Evolutionary conservation across 2,113 vertebrate genomes (phyloP).

Genomic region (Cygnus atratus): DNA sequence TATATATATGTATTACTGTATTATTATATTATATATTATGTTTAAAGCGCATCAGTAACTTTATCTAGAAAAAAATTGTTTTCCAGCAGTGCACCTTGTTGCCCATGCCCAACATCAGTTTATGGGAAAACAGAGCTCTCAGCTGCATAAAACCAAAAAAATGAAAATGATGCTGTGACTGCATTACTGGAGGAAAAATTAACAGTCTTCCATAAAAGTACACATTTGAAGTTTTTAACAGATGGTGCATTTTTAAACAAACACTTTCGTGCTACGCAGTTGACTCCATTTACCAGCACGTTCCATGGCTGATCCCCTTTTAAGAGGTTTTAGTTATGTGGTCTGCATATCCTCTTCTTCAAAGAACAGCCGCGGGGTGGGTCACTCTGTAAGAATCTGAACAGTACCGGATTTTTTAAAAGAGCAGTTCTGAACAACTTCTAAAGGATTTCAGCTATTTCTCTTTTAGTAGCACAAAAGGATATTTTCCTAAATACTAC

Average conservation of each 20-base stretch:
- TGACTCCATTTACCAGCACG: background rate
- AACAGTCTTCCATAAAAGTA: background rate
- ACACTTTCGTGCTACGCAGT: background rate
- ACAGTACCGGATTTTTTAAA: background rate
- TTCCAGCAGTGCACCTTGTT: background rate
- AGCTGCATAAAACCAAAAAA: background rate
- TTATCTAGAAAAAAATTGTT: background rate
- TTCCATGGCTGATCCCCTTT: background rate
- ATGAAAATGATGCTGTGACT: background rate
- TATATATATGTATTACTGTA: no score
- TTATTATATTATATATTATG: background rate
- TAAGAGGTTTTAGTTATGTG: background rate
- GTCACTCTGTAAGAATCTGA: background rate
- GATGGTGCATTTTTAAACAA: background rate
- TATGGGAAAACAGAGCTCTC: background rate
- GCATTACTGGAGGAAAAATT: background rate
- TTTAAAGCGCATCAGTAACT: background rate
- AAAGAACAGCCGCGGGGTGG: background rate
- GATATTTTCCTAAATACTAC: background rate
- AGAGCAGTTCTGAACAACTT: background rate
- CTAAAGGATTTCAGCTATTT: background rate
- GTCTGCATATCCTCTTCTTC: background rate
- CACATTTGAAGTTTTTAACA: background rate
- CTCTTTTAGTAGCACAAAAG: background rate
- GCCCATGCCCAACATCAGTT: background rate